Evolutionary conservation across 2,797 vertebrate genomes (phyloP).

Genomic region (Sebastes variabilis): DNA sequence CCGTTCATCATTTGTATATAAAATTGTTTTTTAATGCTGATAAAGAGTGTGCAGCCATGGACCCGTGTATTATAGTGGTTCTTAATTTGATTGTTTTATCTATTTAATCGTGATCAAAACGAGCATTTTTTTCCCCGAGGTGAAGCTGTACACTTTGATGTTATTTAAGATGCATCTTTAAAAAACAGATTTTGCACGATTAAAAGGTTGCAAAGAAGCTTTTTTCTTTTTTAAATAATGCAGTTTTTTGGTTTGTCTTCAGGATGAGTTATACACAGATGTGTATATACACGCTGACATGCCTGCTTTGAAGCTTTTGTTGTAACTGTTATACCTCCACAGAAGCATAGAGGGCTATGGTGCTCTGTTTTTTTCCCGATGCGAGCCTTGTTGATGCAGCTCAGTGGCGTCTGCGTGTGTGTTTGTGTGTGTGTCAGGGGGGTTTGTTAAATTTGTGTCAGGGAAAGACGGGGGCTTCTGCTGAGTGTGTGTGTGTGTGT

Average conservation of each 20-base stretch:
- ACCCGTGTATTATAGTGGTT: background rate
- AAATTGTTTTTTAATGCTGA: background rate
- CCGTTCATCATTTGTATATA: background rate
- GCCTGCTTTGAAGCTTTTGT: background rate
- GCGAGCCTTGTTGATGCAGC: conserved; percentile 29
- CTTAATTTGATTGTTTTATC: background rate
- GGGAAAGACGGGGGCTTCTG: conserved; percentile 41
- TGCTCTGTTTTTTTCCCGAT: background rate
- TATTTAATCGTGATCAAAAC: background rate
- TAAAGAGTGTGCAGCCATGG: background rate
- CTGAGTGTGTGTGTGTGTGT: background rate
- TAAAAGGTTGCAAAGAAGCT: background rate
- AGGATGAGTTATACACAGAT: background rate
- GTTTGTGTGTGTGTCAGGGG: background rate
- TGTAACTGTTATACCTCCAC: conserved; percentile 39
- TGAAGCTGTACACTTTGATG: background rate
- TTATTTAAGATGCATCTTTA: background rate
- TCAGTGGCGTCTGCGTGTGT: conserved; percentile 1
- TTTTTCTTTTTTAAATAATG: background rate
- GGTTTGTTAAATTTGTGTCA: conserved; percentile 50
- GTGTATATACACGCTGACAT: background rate
- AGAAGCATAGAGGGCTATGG: conserved; percentile 52
- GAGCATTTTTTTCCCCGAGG: background rate
- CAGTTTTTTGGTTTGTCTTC: background rate
- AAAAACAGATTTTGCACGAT: background rate